Conservation (phyloP, 2,113 vertebrate genomes). For the Isichthys henryi region DNA sequence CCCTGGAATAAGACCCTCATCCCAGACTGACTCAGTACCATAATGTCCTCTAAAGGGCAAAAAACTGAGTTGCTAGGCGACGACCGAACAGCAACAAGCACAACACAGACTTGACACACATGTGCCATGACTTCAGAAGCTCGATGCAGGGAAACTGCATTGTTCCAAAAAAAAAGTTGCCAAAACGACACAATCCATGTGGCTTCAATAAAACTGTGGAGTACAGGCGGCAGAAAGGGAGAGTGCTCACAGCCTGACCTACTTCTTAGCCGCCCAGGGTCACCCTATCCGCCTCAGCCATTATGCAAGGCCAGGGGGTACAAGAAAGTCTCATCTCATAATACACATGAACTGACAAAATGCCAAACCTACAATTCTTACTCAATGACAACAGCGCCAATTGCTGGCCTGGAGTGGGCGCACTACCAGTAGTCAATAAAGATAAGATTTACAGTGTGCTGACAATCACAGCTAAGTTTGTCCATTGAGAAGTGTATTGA, state of each 20-base stretch:
- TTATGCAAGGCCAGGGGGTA: background rate
- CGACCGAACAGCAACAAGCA: background rate
- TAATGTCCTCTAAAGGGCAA: background rate
- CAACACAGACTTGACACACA: background rate
- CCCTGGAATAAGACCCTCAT: background rate
- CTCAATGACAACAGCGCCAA: background rate
- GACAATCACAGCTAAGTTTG: background rate
- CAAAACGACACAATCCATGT: background rate
- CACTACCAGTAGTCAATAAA: background rate
- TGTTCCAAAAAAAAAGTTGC: background rate
- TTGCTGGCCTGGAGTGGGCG: background rate
- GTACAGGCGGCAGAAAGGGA: background rate
- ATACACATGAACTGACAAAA: background rate
- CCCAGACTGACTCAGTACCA: background rate
- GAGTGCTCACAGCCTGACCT: background rate
- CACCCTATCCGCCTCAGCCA: background rate
- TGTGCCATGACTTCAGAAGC: background rate
- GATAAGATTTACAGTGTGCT: background rate
- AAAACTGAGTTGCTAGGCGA: background rate
- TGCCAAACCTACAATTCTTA: background rate
- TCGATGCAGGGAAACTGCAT: background rate
- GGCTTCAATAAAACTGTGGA: slow-evolving; percentile 1
- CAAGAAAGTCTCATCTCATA: background rate
- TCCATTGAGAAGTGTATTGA: background rate
- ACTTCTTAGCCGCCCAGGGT: background rate